Evolutionary conservation across 2,113 vertebrate species (phyloP).

Genomic region (Eclectus roratus): DNA sequence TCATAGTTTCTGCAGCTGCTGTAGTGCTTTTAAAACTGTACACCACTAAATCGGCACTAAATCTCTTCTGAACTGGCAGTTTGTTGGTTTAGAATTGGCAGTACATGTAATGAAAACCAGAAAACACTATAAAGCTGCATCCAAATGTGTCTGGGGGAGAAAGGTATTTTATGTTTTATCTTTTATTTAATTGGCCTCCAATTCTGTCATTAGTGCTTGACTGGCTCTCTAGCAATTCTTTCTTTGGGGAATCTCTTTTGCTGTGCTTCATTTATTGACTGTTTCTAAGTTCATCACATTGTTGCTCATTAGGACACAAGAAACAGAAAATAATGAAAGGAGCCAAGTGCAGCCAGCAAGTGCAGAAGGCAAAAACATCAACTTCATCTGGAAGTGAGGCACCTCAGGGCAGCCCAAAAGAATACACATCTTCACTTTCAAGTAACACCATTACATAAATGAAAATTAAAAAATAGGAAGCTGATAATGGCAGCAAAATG

Average conservation of each 20-base stretch:
- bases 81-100: not conserved
- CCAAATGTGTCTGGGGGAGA: not conserved
- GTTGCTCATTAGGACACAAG: not conserved
- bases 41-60: not conserved
- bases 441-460: not conserved
- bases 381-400: not conserved
- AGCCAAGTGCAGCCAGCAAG: not conserved
- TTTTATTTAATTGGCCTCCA: not conserved
- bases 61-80: not conserved
- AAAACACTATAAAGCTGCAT: not conserved
- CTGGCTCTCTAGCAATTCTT: not conserved
- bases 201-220: not conserved
- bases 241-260: not conserved
- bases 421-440: not conserved
- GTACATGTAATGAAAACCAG: not conserved
- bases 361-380: not conserved
- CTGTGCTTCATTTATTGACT: not conserved
- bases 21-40: not conserved
- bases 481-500: not conserved
- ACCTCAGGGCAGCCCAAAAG: not conserved
- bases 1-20: not conserved
- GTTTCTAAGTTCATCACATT: not conserved
- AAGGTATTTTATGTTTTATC: not conserved
- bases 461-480: not conserved
- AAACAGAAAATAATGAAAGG: not conserved